These are phyloP conservation scores for Tautogolabrus adspersus DNA, from an alignment of 2,113 vertebrate genomes.

Conservation along the genomic window DNA sequence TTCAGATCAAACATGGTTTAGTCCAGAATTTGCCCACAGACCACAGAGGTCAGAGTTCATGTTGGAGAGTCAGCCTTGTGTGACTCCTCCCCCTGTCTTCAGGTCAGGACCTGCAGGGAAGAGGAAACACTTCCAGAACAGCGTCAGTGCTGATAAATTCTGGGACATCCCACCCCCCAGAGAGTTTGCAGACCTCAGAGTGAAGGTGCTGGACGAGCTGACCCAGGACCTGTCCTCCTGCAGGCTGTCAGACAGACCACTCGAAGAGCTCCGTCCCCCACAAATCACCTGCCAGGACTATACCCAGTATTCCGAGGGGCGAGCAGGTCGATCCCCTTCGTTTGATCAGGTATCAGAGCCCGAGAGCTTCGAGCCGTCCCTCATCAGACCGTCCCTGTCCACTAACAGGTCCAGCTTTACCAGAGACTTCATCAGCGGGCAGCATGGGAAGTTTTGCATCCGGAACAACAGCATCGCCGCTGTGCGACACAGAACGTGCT, in stretches of 20 bases:
- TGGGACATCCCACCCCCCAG: constrained; percentile 75
- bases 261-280: neutral
- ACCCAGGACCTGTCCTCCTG: constrained; percentile 65
- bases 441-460: constrained; percentile 58
- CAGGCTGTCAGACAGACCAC: constrained; percentile 23
- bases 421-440: constrained; percentile 71
- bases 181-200: constrained; percentile 78
- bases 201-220: constrained; percentile 62
- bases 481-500: constrained; percentile 61
- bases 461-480: constrained; percentile 76
- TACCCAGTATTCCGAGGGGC: neutral
- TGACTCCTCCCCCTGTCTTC: constrained; percentile 51
- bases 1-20: constrained; percentile 61
- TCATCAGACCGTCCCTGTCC: constrained; percentile 49
- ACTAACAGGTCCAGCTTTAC: constrained; percentile 71
- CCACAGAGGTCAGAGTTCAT: constrained; percentile 60
- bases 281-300: constrained; percentile 2
- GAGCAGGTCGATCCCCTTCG: neutral
- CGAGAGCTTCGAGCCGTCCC: constrained; percentile 47
- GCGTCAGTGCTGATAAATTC: constrained; percentile 46
- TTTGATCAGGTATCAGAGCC: constrained; percentile 56
- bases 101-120: constrained; percentile 58
- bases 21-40: constrained; percentile 54
- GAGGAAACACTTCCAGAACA: constrained; percentile 32
- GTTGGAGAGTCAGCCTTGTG: constrained; percentile 45